Evolutionary conservation across 2,888 invertebrate genomes (phyloP).

Genomic region (Elegia similella): DNA sequence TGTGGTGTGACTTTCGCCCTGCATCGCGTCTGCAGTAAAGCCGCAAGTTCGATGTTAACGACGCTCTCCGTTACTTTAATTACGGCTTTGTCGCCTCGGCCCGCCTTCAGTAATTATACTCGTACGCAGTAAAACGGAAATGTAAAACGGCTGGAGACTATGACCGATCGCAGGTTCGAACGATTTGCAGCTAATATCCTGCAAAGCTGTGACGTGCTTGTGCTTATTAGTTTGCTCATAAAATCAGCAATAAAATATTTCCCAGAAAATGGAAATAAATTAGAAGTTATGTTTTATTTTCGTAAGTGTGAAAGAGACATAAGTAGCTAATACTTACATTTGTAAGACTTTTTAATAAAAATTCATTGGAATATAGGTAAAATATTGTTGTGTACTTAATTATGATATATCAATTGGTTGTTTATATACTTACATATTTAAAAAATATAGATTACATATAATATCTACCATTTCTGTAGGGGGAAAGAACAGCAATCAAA

Average conservation of each 20-base stretch:
- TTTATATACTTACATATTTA: too few relatives aligned
- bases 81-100: conserved; percentile 66
- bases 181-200: conserved; percentile 70
- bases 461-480: too few relatives aligned
- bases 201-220: conserved; percentile 57
- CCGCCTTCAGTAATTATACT: conserved; percentile 61
- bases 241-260: conserved; percentile 4
- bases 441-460: too few relatives aligned
- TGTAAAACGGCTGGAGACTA: conserved; percentile 65
- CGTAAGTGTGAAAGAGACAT: not conserved
- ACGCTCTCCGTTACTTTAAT: conserved; percentile 73
- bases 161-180: conserved; percentile 54
- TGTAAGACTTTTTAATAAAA: not conserved
- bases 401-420: too few relatives aligned
- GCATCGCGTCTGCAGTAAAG: conserved; percentile 44
- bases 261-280: not conserved
- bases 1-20: conserved; percentile 52
- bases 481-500: too few relatives aligned
- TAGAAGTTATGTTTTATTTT: not conserved
- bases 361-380: too few relatives aligned
- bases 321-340: not conserved
- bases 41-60: conserved; percentile 59
- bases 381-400: too few relatives aligned
- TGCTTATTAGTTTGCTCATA: conserved; percentile 21
- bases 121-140: conserved; percentile 66